Base-by-base conservation (phyloP, 2,113 vertebrate species). In the Bubo bubo region DNA sequence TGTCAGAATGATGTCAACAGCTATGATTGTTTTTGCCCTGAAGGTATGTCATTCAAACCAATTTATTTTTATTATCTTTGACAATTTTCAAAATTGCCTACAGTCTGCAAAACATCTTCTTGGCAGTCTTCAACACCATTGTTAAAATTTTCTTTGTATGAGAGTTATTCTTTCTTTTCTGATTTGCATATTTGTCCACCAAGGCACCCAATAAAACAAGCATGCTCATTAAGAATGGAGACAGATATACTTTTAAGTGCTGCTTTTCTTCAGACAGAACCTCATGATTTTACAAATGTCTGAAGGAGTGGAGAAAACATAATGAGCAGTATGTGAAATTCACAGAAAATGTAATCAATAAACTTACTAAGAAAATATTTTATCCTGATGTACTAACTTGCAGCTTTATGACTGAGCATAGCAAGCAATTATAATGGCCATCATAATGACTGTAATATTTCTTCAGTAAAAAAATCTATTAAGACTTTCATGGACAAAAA, bases 21-120 rank as follows among this genome's bases (percentile, higher is more conserved):
- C 66, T 99, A 98, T 98, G 94, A 97, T 77, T 98, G 98, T 90
- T 98, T 98, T 94, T 98, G 97, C 95, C 97, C 96, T 52, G 96
- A 98, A 96, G 98, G 98, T 98, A 98, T 98, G 86, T 93, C 97
- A 62, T 77, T 97, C 26, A 89, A 96, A 95, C 96, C 55, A 95
- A 90, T 95, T 76, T 94, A 56, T 79, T 94, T 97, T 94, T 94
- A 94, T 98, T 95, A 94, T 95, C 55, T 94, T 74, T 95, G 93
- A 94, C 9, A 35, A 77, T 81, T 96, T 94, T 90, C 37, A 88
- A 94, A 95, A 75, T 87, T 96, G 71, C 28, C 77, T 94, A 27
- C 64, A 76, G 56, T 87, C 94, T 95, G 45, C 64, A 81, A 81
- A 75, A 56, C 43, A 64, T 75, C 74, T 93, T 81, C 39, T 39